Evolutionary conservation across 2,888 invertebrate genomes (phyloP).

Genomic region (Adelphocoris suturalis): DNA sequence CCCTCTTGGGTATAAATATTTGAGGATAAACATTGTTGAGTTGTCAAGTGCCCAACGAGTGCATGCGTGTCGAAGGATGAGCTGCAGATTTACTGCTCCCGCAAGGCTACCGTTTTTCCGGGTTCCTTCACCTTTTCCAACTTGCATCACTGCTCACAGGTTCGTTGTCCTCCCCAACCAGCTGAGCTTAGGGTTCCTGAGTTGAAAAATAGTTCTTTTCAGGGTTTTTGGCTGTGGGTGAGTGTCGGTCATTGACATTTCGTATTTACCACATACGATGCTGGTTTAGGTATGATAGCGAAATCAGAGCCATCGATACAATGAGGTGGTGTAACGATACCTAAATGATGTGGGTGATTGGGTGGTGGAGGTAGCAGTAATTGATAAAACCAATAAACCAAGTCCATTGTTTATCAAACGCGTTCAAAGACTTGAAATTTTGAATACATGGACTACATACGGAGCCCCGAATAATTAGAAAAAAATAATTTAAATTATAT

Average conservation of each 20-base stretch:
- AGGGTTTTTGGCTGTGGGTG: not conserved
- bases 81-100: constrained; percentile 55
- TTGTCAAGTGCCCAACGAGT: constrained; percentile 47
- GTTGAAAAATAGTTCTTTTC: not conserved
- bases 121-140: constrained; percentile 43
- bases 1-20: constrained; percentile 53
- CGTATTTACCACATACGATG: not conserved
- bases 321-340: too few species aligned
- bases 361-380: too few species aligned
- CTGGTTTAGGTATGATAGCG: too few species aligned
- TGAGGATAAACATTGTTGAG: constrained; percentile 58
- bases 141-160: constrained; percentile 21
- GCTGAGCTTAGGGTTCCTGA: not conserved
- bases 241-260: not conserved
- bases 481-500: too few species aligned
- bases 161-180: not conserved
- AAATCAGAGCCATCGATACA: too few species aligned
- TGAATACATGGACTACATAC: too few species aligned
- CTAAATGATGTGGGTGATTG: too few species aligned
- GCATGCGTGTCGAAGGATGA: constrained; percentile 21
- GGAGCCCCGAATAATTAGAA: too few species aligned
- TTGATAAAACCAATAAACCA: too few species aligned
- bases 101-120: constrained; percentile 38
- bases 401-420: too few species aligned
- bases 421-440: too few species aligned